Conservation (phyloP, 2,113 vertebrate species). For the Zeus faber region DNA sequence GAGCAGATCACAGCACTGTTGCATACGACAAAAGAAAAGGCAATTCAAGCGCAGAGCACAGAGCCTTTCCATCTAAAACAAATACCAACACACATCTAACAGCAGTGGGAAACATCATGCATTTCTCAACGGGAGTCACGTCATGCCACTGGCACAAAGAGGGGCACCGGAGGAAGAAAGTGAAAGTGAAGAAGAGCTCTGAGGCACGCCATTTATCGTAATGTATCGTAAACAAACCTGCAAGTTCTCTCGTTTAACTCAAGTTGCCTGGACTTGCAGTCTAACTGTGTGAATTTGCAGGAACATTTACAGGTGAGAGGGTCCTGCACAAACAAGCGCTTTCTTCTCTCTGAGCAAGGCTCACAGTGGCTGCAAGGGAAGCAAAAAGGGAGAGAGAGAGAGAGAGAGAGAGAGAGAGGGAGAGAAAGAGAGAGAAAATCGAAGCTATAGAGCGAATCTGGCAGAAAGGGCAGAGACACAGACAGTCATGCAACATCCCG, state of each 20-base stretch:
- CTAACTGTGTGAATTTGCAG: slow-evolving; percentile 97
- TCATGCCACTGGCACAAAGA: slow-evolving; percentile 9
- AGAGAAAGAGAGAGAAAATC: slow-evolving; percentile 84
- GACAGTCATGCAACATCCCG: slow-evolving; percentile 79
- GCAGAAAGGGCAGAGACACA: slow-evolving; percentile 65
- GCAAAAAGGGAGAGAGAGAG: slow-evolving; percentile 80
- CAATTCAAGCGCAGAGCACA: slow-evolving; percentile 13
- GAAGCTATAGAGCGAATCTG: slow-evolving; percentile 86
- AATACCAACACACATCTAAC: slow-evolving; percentile 49
- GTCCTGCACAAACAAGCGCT: slow-evolving; percentile 98
- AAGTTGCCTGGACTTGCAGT: slow-evolving; percentile 98
- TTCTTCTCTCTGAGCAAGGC: slow-evolving; percentile 98
- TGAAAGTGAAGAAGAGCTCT: not conserved
- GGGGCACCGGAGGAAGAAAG: not conserved
- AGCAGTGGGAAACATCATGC: slow-evolving; percentile 74
- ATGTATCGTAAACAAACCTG: slow-evolving; percentile 91
- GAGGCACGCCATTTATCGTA: slow-evolving; percentile 52
- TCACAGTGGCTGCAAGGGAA: slow-evolving; percentile 98
- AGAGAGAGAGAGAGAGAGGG: slow-evolving; percentile 71
- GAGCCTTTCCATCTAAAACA: slow-evolving; percentile 19
- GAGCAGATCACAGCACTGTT: slow-evolving; percentile 4
- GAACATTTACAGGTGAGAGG: slow-evolving; percentile 97
- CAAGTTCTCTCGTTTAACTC: slow-evolving; percentile 99
- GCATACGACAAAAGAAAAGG: slow-evolving; percentile 18
- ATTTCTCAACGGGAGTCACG: slow-evolving; percentile 35